These are phyloP conservation scores for Bos javanicus DNA, from an alignment of 2,113 vertebrate genomes.

Conservation along the genomic window DNA sequence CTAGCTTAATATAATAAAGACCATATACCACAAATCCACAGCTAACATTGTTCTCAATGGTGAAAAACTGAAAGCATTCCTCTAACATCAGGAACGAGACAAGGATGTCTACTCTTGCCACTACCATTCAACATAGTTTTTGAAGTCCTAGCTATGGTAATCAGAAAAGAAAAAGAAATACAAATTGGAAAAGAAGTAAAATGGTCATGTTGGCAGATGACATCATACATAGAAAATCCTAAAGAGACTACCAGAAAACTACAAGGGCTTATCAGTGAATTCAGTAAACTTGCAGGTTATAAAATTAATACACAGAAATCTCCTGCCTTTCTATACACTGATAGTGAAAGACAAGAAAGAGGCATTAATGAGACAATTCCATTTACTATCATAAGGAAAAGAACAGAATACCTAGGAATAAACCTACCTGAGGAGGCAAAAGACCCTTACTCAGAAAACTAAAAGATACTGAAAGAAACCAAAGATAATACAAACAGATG, in stretches of 20 bases:
- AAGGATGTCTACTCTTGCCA: background rate
- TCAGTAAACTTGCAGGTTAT: background rate
- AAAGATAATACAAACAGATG: background rate
- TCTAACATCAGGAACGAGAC: background rate
- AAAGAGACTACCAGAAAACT: background rate
- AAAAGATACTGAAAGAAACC: background rate
- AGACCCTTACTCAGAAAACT: background rate
- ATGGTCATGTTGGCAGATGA: background rate
- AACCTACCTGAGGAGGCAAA: background rate
- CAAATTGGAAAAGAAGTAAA: background rate
- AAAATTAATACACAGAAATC: background rate
- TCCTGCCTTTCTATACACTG: background rate
- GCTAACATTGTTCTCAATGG: background rate
- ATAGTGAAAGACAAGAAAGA: background rate
- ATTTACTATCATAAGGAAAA: background rate
- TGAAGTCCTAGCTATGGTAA: background rate
- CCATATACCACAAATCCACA: background rate
- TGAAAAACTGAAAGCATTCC: background rate
- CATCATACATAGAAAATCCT: background rate
- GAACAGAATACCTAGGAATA: background rate
- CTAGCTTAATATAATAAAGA: background rate
- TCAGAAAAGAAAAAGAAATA: background rate
- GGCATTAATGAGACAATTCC: background rate
- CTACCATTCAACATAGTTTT: background rate
- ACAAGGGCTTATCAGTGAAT: background rate